Evolutionary conservation across 2,113 vertebrate genomes (phyloP), one percentile per base, ranked within the genome.

Genomic region (Caranx melampygus): DNA sequence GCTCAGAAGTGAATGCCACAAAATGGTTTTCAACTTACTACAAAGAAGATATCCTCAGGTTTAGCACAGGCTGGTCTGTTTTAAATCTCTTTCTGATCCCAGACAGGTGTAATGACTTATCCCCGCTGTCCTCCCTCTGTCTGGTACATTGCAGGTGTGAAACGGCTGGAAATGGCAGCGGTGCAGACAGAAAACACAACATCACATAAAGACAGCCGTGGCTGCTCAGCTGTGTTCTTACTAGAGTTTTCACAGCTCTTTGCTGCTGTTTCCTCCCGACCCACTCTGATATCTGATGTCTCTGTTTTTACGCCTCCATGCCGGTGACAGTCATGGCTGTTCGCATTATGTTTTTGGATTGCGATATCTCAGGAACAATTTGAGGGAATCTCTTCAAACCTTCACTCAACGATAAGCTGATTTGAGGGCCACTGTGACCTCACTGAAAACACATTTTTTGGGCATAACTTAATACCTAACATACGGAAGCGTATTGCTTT

Each of bases 91-190:
- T 51, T 31, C 14, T 37, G 3, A 33, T 60, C 45, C 60, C 42
- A 47, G 35, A 70, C 34, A 62, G 54, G 18, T 31, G n/a, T 18
- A 21, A 52, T 82, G 75, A 80, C 55, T 89, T 72, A 70, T 55
- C 35, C 37, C 40, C 13, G 6, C 35, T 40, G n/a, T 14, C 42
- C 40, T 54, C 16, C 3, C 45, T 55, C 26, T 58, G 26, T 57
- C 52, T 69, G 1, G 18, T 45, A 1, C 51, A 69, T 26, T 51
- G 31, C 70, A 84, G 77, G 79, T 82, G 82, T 62, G 66, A 87
- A 77, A 52, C 6, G 35, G 55, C 21, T 65, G 54, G 54, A 65
- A 72, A 69, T 57, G 64, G 78, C 21, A 15, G 33, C 16, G 3
- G n/a, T 57, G 31, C 63, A 58, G 54, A 67, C 57, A 18, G 15